Base-by-base conservation (phyloP, 2,797 vertebrate genomes). In the Phoebastria nigripes region DNA sequence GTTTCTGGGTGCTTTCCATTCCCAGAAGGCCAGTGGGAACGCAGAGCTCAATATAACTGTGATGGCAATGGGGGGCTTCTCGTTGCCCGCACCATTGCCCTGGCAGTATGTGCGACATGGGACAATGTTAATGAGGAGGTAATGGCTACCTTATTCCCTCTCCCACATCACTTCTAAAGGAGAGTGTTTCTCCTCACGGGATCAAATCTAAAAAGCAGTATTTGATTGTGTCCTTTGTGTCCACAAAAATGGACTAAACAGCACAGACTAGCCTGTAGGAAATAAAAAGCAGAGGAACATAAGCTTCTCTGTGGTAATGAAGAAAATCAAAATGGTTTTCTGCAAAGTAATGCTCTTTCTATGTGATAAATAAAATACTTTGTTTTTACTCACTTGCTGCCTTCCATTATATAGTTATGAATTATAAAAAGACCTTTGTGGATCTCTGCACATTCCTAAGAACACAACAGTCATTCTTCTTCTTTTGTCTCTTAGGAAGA, bases 341-440 rank as follows among this genome's bases (percentile, higher is more conserved):
- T 74, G 56, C 56, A 85, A 92, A 77, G 20, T 72, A 81, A 73
- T 21, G 20, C 1, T 87, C 11, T 87, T 92, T 83, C 29, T 77
- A 51, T 1, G 3, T 52, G 56, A 71, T 61, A 95, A 91, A 76
- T 55, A 72, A 87, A 83, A 67, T 69, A 35, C 33, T 67, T 76
- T 44, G 15, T 6, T 89, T 94, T 91, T 69, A 51, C 77, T 95
- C 49, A 25, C n/a, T 81, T 86, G 80, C 52, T 93, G 35, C 29
- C 22, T 88, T 83, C 72, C 33, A 29, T 86, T 87, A 72, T 49
- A 31, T 58, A 74, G 42, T 56, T 78, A 52, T 81, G 56, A 91
- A 92, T 89, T 93, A 89, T 42, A 61, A 70, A 90, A 58, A 81
- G 41, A 79, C n/a, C 21, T 94, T 47, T 55, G 42, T 46, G 25